Base-by-base conservation (phyloP, 2,797 vertebrate genomes). In the Danio tinwini region DNA sequence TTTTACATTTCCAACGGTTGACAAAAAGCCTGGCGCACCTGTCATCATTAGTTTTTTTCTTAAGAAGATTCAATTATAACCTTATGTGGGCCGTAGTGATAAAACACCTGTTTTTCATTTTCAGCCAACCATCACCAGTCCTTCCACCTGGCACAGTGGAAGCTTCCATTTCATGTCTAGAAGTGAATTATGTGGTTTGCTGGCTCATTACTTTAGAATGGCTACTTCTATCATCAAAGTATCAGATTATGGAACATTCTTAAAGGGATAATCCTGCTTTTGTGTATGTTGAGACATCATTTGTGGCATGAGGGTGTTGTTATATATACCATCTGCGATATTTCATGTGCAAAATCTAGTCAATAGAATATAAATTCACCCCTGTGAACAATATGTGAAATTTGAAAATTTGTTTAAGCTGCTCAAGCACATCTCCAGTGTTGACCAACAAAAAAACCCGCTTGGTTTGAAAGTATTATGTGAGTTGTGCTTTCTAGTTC, bases 41-140 rank as follows among this genome's bases (percentile, higher is more conserved):
- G 92, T 87, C 86, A 81, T 88, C 89, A 88, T 92, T 90, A 80
- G 83, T 84, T 88, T 91, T 91, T 91, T 87, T 91, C 85, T 86
- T 65, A 39, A 72, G 50, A 56, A 67, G 61, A 80, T 87, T 82
- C 65, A 82, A 74, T 91, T 86, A 90, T 85, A 88, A 81, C 80
- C 81, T 89, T 87, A 89, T 39, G 45, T 53, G 74, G 59, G 68
- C 82, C 37, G 53, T 59, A 64, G 63, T 39, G 52, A 84, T 83
- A 84, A 37, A 6, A 83, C 89, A 88, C 83, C 76, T 71, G 77
- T 83, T 78, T 85, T 73, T 88, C 84, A 87, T 79, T 85, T 85
- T 84, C 82, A 44, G 19, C 42, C 65, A 58, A 70, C 63, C 78
- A 29, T 42, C 50, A 7, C 72, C 37, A 29, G 63, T 56, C 53